Evolutionary conservation across 2,797 vertebrate genomes (phyloP), one percentile per base, ranked within the genome.

Genomic region (Enteromius afrohamiltoni): DNA sequence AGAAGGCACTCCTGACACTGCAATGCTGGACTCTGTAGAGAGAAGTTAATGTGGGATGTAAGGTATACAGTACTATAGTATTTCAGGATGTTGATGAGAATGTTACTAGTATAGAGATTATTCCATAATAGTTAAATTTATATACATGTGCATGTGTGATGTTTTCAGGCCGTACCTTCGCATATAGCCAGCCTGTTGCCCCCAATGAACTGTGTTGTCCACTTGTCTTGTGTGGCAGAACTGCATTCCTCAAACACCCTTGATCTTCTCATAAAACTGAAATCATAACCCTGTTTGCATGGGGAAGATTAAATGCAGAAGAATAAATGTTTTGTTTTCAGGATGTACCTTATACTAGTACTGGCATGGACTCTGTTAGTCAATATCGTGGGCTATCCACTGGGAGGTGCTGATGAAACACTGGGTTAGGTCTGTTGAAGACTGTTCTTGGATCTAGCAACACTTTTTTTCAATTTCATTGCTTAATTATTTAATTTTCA

Each of bases 231-330:
- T 0, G 91, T 95, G 65, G 67, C n/a, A 0, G 49, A 1, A 3
- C 92, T 90, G 85, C 96, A 97, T 55, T 85, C 84, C 2, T 96
- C 94, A 45, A 90, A 95, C 23, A 92, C 1, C 17, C 92, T 91
- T 6, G 88, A 93, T 0, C 23, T 89, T 83, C 95, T 92, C 0
- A 94, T 3, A 64, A 96, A 95, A 0, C 0, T 23, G 29, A 96
- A 97, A 75, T 96, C 95, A 49, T 92, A 94, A 31, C 92, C 94
- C 94, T 95, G 90, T 31, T 65, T 71, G 77, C 70, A 29, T 60
- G 71, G 6, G 6, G 85, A 49, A 62, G 6, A 34, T 40, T n/a
- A 47, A n/a, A 77, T 51, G 64, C 62, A 67, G 23, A 49, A 13
- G 23, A 26, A 16, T 6, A 10, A 10, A 13, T 8, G 23, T 60